These are phyloP conservation scores for Procambarus virginalis DNA, from an alignment of 1,140 invertebrate genomes.

Conservation along the genomic window DNA sequence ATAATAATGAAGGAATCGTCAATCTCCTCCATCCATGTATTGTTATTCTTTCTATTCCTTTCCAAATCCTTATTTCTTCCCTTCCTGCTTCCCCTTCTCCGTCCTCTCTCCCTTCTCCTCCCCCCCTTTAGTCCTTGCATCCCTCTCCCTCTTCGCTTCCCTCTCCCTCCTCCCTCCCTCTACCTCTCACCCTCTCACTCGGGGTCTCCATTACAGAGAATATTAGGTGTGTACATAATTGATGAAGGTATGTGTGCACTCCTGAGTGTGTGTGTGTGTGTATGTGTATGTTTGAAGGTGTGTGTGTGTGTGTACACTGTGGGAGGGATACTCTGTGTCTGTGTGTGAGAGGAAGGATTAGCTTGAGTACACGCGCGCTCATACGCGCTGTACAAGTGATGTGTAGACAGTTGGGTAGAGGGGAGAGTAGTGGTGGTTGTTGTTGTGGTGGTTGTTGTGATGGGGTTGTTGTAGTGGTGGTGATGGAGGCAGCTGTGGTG, in stretches of 20 bases:
- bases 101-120: not conserved
- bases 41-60: not conserved
- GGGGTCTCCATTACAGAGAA: conserved; percentile 61
- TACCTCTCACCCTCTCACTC: conserved; percentile 11
- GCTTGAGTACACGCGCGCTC: conserved; percentile 52
- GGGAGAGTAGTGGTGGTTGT: conserved; percentile 4
- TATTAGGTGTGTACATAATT: conserved; percentile 65
- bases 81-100: not conserved
- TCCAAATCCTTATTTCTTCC: not conserved
- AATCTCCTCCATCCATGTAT: too few species aligned
- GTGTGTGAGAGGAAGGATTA: conserved; percentile 53
- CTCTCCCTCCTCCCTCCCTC: not conserved
- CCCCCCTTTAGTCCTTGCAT: too few species aligned
- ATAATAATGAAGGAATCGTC: too few species aligned
- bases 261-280: conserved; percentile 42
- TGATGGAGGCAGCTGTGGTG: too few species aligned
- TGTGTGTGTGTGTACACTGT: conserved; percentile 47
- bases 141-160: not conserved
- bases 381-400: conserved; percentile 61
- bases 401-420: conserved; percentile 52
- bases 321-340: conserved; percentile 63
- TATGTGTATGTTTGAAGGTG: conserved; percentile 35
- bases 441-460: not conserved
- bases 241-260: conserved; percentile 50
- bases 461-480: too few species aligned